These are phyloP conservation scores for Polypedilum vanderplanki DNA, from an alignment of 1,140 invertebrate genomes.

Conservation along the genomic window DNA sequence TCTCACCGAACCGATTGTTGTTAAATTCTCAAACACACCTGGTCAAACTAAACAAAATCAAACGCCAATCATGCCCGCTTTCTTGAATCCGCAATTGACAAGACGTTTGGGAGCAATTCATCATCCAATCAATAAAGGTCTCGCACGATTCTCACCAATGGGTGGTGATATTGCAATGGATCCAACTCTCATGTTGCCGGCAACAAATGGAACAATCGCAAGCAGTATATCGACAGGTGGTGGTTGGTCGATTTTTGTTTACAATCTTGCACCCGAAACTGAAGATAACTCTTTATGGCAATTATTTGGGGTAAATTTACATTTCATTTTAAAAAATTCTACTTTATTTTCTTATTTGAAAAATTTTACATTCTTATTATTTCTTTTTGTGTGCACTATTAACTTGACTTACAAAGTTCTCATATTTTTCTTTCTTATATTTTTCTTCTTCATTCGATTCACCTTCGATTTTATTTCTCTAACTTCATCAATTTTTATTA, in stretches of 20 bases:
- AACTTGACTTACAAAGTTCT: neutral
- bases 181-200: constrained; percentile 60
- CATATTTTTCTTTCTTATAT: neutral
- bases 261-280: constrained; percentile 96
- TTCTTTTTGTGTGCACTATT: neutral
- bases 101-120: constrained; percentile 66
- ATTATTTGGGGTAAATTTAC: constrained; percentile 67
- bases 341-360: neutral
- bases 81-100: constrained; percentile 51
- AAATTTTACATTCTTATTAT: neutral
- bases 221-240: constrained; percentile 46
- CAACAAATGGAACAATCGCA: constrained; percentile 54
- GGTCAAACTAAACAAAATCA: constrained; percentile 48
- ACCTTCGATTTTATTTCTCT: neutral
- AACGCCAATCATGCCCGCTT: constrained; percentile 42
- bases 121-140: constrained; percentile 77
- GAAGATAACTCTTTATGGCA: constrained; percentile 98
- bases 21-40: constrained; percentile 56
- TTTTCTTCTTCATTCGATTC: neutral
- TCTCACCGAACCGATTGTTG: constrained; percentile 52
- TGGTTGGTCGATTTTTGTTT: constrained; percentile 98
- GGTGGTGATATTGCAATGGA: constrained; percentile 65
- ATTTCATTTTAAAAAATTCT: neutral
- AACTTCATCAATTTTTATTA: neutral
- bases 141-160: constrained; percentile 79